Percentiles rank a stretch among this genome's conserved stretches.
Evolutionary conservation across 2,113 vertebrate genomes (phyloP).

Genomic region (Puffinus mauretanicus): DNA sequence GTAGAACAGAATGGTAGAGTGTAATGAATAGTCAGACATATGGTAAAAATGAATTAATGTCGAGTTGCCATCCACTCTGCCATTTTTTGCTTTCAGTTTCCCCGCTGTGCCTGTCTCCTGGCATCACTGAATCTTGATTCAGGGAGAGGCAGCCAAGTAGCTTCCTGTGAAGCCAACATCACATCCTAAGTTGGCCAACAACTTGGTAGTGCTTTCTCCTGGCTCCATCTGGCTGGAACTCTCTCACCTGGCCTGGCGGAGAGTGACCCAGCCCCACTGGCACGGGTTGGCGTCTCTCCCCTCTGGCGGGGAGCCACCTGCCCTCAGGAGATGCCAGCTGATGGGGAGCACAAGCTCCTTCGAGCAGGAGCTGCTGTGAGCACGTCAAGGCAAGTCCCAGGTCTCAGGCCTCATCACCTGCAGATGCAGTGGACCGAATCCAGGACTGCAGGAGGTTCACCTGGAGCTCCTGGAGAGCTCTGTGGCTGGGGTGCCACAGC

Average conservation of each 20-base stretch:
- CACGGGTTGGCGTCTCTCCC: background rate
- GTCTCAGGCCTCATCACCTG: background rate
- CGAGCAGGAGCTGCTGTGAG: fast-evolving
- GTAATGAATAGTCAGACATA: constrained; percentile 71
- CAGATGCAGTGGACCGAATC: fast-evolving
- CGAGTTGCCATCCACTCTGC: constrained; percentile 64
- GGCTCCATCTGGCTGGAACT: constrained; percentile 35
- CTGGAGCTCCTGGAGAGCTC: background rate
- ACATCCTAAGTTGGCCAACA: constrained; percentile 62
- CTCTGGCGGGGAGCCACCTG: background rate
- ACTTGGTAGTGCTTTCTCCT: constrained; percentile 37
- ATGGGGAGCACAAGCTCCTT: background rate
- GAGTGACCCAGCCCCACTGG: background rate
- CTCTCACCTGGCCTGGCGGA: background rate
- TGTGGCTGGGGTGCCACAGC: background rate
- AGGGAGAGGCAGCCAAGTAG: constrained; percentile 58
- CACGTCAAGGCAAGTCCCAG: background rate
- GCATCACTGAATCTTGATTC: constrained; percentile 69
- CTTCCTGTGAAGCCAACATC: constrained; percentile 62
- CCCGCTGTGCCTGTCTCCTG: constrained; percentile 60
- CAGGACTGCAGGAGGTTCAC: background rate
- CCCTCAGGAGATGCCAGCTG: background rate
- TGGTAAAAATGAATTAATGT: constrained; percentile 71
- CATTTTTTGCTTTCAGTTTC: constrained; percentile 70
- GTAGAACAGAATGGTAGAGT: constrained; percentile 61